These are phyloP conservation scores for Hemibagrus guttatus DNA, from an alignment of 2,797 vertebrate species.

Conservation along the genomic window DNA sequence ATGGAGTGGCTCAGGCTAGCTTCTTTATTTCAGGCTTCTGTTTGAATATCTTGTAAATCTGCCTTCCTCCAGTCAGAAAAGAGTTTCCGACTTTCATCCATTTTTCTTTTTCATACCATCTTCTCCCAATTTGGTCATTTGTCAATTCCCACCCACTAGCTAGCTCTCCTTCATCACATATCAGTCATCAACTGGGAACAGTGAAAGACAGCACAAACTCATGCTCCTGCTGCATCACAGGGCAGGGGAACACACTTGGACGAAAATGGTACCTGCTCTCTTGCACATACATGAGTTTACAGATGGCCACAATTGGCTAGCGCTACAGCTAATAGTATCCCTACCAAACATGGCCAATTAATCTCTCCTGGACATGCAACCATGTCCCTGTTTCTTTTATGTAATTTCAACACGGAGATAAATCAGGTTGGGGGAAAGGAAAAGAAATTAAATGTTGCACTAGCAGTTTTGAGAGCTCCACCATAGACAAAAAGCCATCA, in stretches of 20 bases:
- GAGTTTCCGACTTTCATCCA: background rate
- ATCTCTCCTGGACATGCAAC: background rate
- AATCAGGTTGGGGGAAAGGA: background rate
- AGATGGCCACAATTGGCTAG: background rate
- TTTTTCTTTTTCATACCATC: background rate
- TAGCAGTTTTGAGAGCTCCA: background rate
- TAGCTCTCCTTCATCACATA: background rate
- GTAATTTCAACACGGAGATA: background rate
- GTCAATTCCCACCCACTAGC: background rate
- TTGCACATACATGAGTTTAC: background rate
- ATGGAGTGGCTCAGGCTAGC: background rate
- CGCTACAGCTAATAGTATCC: background rate
- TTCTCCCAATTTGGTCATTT: background rate
- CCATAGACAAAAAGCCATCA: background rate
- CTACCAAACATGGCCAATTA: background rate
- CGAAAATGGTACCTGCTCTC: background rate
- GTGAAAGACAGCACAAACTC: background rate
- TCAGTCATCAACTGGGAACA: background rate
- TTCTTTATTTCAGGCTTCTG: background rate
- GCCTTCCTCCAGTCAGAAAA: background rate
- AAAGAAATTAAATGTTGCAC: background rate
- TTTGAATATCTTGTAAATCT: background rate
- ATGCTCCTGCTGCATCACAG: background rate
- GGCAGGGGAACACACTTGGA: background rate
- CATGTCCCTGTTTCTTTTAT: background rate